A percentile compares a stretch with the other conserved stretches of the same genome.
These are phyloP conservation scores for Panonychus citri DNA, from an alignment of 1,140 invertebrate genomes.

Conservation along the genomic window DNA sequence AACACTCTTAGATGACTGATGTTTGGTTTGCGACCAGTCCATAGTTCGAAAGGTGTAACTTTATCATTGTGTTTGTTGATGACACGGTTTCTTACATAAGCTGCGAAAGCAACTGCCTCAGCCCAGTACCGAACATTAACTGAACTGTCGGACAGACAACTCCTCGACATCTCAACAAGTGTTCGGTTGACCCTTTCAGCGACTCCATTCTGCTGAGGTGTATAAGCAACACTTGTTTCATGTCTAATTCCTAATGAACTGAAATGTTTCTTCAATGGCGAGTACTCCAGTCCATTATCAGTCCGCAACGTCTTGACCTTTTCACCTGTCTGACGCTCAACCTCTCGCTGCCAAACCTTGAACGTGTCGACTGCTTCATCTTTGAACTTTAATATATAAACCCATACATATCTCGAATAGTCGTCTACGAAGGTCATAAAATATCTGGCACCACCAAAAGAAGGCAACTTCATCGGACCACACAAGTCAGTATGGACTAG, in stretches of 20 bases:
- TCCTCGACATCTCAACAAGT: constrained; percentile 22
- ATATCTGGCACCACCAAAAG: constrained; percentile 19
- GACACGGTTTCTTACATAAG: constrained; percentile 1
- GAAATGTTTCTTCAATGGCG: constrained; percentile 7
- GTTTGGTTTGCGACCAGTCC: neutral
- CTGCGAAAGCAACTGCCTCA: neutral
- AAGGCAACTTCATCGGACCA: constrained; percentile 23
- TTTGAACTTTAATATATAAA: constrained; percentile 24
- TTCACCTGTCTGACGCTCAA: neutral
- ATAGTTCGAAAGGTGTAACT: neutral
- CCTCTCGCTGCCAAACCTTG: too few relatives aligned
- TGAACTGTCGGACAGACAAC: constrained; percentile 20
- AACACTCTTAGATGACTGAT: neutral
- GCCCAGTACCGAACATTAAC: neutral
- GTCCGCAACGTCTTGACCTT: constrained; percentile 1
- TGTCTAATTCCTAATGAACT: constrained; percentile 13
- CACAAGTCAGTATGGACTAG: constrained; percentile 20
- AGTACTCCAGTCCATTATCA: constrained; percentile 7
- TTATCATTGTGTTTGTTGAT: neutral
- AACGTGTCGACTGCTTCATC: neutral
- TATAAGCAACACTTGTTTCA: constrained; percentile 24
- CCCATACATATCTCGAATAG: constrained; percentile 18
- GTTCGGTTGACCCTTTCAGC: constrained; percentile 25
- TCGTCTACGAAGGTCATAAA: constrained; percentile 24
- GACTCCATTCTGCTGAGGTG: constrained; percentile 28